These are phyloP conservation scores for Acrobasis repandana DNA, from an alignment of 2,888 invertebrate genomes.

Conservation along the genomic window DNA sequence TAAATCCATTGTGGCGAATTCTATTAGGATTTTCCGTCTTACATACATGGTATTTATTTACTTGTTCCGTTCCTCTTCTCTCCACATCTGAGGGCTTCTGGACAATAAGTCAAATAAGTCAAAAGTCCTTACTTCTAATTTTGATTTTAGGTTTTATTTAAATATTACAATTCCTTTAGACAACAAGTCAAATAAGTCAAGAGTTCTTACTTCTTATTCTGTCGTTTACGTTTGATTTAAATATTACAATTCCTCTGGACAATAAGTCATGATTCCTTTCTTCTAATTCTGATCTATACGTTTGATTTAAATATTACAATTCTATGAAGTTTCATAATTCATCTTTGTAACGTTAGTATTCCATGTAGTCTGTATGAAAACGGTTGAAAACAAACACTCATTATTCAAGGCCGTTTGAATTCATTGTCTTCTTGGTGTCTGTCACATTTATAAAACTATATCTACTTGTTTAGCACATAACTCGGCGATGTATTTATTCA, in stretches of 20 bases:
- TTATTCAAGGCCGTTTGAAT: constrained; percentile 34
- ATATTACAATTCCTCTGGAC: too few species aligned
- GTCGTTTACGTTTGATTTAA: too few species aligned
- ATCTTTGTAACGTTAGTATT: background rate
- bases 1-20: background rate
- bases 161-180: too few species aligned
- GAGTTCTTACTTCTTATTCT: too few species aligned
- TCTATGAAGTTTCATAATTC: background rate
- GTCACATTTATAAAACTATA: constrained; percentile 24
- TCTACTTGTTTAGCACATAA: constrained; percentile 14
- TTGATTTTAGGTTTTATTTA: too few species aligned
- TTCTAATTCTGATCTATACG: too few species aligned
- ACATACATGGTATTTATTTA: background rate
- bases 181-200: too few species aligned
- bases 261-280: too few species aligned
- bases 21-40: background rate
- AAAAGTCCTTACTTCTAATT: too few species aligned
- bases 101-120: too few species aligned
- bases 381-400: constrained; percentile 30
- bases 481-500: constrained; percentile 17
- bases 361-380: constrained; percentile 12
- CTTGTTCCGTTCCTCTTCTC: background rate
- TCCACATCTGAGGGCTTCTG: background rate
- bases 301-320: too few species aligned
- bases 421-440: constrained; percentile 23